Conservation (phyloP, 2,113 vertebrate genomes). For the Steatornis caripensis region DNA sequence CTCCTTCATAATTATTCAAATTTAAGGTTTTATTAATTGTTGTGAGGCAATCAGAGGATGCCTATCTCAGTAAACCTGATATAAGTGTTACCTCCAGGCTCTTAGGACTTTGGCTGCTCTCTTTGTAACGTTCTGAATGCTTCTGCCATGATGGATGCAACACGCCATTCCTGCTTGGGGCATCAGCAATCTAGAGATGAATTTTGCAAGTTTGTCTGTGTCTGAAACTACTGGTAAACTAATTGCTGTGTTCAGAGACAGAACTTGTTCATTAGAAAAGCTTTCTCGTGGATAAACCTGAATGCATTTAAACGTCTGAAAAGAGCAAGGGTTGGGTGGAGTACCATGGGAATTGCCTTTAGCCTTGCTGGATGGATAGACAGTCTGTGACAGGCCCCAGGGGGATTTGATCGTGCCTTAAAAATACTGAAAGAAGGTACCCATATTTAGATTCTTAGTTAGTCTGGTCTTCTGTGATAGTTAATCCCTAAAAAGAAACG, state of each 20-base stretch:
- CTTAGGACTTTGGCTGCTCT: neutral
- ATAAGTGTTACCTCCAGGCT: neutral
- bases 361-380: neutral
- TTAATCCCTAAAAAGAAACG: neutral
- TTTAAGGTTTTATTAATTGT: neutral
- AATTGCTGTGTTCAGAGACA: neutral
- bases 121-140: neutral
- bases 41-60: neutral
- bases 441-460: neutral
- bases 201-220: neutral
- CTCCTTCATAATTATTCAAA: neutral
- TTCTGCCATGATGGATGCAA: neutral
- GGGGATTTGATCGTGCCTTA: neutral
- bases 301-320: slow-evolving; percentile 1
- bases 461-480: neutral
- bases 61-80: neutral
- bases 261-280: neutral
- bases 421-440: neutral
- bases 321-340: neutral
- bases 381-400: neutral
- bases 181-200: neutral
- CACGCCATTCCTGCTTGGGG: neutral
- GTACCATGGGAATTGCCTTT: neutral
- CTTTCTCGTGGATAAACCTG: neutral
- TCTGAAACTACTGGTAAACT: neutral